Base-by-base conservation (phyloP, 2,113 vertebrate genomes). In the Pomatostomus ruficeps region DNA sequence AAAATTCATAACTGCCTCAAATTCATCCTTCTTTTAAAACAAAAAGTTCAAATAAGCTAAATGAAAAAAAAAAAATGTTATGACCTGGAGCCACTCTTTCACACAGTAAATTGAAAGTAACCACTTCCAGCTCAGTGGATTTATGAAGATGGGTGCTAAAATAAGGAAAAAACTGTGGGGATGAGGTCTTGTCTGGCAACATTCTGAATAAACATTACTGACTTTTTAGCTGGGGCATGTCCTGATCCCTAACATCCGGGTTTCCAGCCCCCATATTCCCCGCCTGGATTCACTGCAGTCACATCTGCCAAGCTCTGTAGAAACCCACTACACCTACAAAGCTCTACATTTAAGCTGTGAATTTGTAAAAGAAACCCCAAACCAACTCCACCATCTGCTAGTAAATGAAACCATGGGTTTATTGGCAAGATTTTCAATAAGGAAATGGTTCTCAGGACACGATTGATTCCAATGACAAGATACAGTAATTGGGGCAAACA, bases 11-110 rank as follows among this genome's bases (percentile, higher is more conserved):
- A 66, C 66, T 80, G 87, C 43, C 93, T 89, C 88, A 84, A 89
- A 93, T 85, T 93, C 43, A 84, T 80, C 70, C 52, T 84, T 92
- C 43, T 85, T 76, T 88, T 95, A 73, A 88, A 97, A 65, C 23
- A 91, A 55, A 89, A 93, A 25, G 26, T 91, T 94, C 28, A 74
- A 86, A 63, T 14, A 58, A 83, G 20, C 23, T 82, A 66, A 66
- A 70, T 3, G n/a, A n/a, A n/a, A 62, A 91, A 49, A 43, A 65
- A 84, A 62, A 76, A 62, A 26, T 2, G 0, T 3, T 31, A 28
- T 14, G 40, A 72, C 35, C 35, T 57, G 71, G 40, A 88, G 45
- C 11, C 9, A 33, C 9, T 75, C 23, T 45, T 79, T 62, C 71
- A 80, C 3, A 14, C 4, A 58, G 16, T 20, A 52, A 91, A 93